Evolutionary conservation across 2,113 vertebrate species (phyloP).

Genomic region (Colius striatus): DNA sequence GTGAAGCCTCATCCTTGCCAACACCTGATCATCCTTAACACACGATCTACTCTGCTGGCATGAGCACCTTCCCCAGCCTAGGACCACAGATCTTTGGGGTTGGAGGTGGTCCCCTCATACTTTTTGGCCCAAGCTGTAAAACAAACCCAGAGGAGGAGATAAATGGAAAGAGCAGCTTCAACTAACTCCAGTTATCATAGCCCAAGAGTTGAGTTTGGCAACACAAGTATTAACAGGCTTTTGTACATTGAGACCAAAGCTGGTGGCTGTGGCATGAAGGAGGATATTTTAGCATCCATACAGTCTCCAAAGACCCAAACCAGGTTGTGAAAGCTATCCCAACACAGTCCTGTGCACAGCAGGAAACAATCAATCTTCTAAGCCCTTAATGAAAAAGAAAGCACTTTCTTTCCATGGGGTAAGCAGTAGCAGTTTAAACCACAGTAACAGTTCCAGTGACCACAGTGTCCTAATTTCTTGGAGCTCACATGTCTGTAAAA

Average conservation of each 20-base stretch:
- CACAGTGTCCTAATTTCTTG: conserved; percentile 22
- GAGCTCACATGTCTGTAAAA: background rate
- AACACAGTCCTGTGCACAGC: background rate
- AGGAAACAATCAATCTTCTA: conserved; percentile 37
- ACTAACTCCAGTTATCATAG: background rate
- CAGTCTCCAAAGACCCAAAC: background rate
- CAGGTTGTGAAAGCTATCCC: background rate
- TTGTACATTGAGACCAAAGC: background rate
- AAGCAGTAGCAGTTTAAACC: conserved; percentile 50
- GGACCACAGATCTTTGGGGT: background rate
- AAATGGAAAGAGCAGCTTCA: background rate
- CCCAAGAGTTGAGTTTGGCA: background rate
- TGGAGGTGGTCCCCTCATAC: background rate
- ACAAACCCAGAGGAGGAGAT: background rate
- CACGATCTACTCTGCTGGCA: background rate
- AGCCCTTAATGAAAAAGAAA: conserved; percentile 25
- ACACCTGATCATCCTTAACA: background rate
- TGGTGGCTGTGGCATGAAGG: background rate
- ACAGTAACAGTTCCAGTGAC: conserved; percentile 56
- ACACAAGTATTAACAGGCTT: background rate
- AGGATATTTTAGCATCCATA: background rate
- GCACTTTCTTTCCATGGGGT: conserved; percentile 53
- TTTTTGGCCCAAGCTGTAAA: background rate
- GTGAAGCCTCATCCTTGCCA: background rate
- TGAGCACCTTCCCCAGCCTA: background rate